Evolutionary conservation across 2,888 invertebrate genomes (phyloP).

Genomic region (Microctonus hyperodae): DNA sequence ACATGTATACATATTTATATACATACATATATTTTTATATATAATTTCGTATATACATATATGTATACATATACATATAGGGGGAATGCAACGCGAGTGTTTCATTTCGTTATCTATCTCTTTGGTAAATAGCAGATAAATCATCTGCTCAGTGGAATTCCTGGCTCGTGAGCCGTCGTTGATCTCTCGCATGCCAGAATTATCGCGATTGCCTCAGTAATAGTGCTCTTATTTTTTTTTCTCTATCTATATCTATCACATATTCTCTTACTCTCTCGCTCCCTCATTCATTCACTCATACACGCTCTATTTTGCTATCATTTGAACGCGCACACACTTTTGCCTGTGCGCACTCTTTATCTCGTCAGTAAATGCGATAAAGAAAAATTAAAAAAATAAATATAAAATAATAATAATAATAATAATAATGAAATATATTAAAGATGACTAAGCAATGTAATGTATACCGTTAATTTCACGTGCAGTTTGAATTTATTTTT

Average conservation of each 20-base stretch:
- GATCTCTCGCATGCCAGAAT: constrained; percentile 35
- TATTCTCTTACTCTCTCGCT: not conserved
- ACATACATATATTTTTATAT: not conserved
- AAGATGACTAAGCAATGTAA: not conserved
- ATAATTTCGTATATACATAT: not conserved
- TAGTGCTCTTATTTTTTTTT: constrained; percentile 12
- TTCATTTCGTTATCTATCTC: constrained; percentile 12
- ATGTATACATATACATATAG: constrained; percentile 7
- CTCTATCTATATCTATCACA: not conserved
- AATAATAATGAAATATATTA: not conserved
- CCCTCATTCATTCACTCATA: not conserved
- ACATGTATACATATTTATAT: too few relatives aligned
- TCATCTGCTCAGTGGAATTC: constrained; percentile 33
- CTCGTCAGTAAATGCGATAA: constrained; percentile 4
- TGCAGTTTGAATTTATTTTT: not conserved
- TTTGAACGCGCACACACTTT: constrained; percentile 10
- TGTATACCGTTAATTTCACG: not conserved
- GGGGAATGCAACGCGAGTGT: constrained; percentile 17
- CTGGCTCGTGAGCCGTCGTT: constrained; percentile 30
- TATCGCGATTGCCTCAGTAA: constrained; percentile 29
- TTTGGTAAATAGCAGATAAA: constrained; percentile 39
- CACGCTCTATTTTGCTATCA: not conserved
- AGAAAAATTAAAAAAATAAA: not conserved
- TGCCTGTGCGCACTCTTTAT: not conserved
- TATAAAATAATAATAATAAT: too few relatives aligned